These are phyloP conservation scores for Heloderma charlesbogerti DNA, from an alignment of 2,113 vertebrate genomes.

Conservation along the genomic window DNA sequence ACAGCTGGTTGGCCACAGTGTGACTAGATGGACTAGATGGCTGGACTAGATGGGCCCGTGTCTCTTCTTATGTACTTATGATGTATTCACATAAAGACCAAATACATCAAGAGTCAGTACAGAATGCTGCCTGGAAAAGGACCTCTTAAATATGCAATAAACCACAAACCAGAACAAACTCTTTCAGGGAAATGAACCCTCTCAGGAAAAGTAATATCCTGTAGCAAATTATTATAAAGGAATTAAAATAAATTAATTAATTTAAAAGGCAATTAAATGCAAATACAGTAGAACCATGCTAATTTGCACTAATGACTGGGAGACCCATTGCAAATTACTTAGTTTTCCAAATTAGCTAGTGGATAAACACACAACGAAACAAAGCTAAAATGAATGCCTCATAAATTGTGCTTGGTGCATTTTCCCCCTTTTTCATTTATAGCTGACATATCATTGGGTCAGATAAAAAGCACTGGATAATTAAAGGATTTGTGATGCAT, in stretches of 20 bases:
- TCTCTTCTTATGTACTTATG: too few relatives aligned
- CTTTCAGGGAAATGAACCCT: slow-evolving; percentile 66
- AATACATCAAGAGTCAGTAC: slow-evolving; percentile 22
- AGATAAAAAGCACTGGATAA: slow-evolving; percentile 26
- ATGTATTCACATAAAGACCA: neutral
- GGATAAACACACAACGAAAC: slow-evolving; percentile 67
- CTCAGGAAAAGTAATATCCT: slow-evolving; percentile 57
- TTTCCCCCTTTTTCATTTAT: slow-evolving; percentile 55
- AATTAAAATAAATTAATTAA: slow-evolving; percentile 65
- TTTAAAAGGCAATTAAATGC: slow-evolving; percentile 71
- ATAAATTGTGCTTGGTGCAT: slow-evolving; percentile 47
- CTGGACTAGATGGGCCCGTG: too few relatives aligned
- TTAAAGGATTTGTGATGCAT: neutral
- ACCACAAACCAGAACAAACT: slow-evolving; percentile 55
- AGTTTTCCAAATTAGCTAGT: slow-evolving; percentile 65
- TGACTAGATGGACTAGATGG: too few relatives aligned
- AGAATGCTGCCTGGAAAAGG: slow-evolving; percentile 31
- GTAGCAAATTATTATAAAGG: slow-evolving; percentile 61
- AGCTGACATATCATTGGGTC: slow-evolving; percentile 54
- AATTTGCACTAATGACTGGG: slow-evolving; percentile 71
- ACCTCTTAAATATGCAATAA: slow-evolving; percentile 59
- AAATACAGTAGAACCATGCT: slow-evolving; percentile 67
- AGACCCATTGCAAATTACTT: slow-evolving; percentile 67
- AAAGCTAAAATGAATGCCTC: slow-evolving; percentile 54
- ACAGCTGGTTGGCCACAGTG: too few relatives aligned